Base-by-base conservation (phyloP, 2,888 invertebrate genomes). In the Osmoderma eremita region DNA sequence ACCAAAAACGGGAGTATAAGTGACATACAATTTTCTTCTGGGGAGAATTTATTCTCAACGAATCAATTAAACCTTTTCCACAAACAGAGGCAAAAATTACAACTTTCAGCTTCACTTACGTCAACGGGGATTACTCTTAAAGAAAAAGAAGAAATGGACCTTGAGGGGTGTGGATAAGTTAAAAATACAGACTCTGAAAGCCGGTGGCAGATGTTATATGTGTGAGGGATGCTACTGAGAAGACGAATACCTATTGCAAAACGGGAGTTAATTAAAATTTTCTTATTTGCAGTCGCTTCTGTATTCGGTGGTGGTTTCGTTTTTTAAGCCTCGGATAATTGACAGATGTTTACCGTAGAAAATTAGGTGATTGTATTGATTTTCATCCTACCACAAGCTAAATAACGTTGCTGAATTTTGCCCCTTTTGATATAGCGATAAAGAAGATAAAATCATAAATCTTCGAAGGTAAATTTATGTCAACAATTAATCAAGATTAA, bases 181-280 rank as follows among this genome's bases (percentile, higher is more conserved):
- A 56, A 56, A 56, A 56, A 56, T 56, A 56, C 22, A 56, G 13
- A 20, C 56, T 20, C 2, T 41, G 56, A 56, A 56, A 22, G 56
- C 41, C 12, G 12, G 30, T 39, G 20, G n/a, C 39, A 54, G 39
- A 41, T 54, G 54, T 54, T 39, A 39, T 39, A 18, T 20, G 12
- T 17, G 18, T 12, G 8, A 56, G 41, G 20, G 18, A 41, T n/a
- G 41, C 18, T 12, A 20, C 15, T 41, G n/a, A 13, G 17, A 18
- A 38, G 22, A n/a, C 5, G 15, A 54, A 54, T 38, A 24, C 13
- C 10, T 39, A 15, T n/a, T 8, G 20, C 1, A 15, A 17, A 15
- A 22, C 12, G 22, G 20, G 8, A 18, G 18, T 20, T 12, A 22
- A 49, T 22, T 49, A n/a, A 49, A 49, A 49, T 20, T 49, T 22